Percentiles rank a stretch among this genome's conserved stretches.
phyloP scores from a whole-genome alignment of 2,888 invertebrate species.

The Dendrolimus pini region DNA sequence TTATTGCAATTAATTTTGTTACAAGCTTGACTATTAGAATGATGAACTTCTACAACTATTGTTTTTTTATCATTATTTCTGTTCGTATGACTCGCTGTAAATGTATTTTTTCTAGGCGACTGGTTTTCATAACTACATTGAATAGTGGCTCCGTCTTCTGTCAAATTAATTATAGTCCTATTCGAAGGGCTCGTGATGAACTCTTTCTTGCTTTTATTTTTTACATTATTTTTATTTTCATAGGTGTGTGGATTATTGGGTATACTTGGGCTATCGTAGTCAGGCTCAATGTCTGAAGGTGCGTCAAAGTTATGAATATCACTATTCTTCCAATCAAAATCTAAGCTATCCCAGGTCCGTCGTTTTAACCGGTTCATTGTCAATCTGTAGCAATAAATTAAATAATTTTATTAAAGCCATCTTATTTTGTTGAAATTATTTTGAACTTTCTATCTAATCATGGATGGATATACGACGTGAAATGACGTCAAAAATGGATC shows the following conservation, averaged over 20 bases:
- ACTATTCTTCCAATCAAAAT: constrained; percentile 73
- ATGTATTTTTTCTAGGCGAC: constrained; percentile 54
- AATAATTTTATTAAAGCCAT: neutral
- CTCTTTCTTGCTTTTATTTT: constrained; percentile 46
- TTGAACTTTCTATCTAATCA: no score
- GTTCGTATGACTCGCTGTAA: constrained; percentile 42
- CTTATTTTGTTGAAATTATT: no score
- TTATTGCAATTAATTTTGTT: constrained; percentile 43
- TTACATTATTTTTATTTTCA: constrained; percentile 50
- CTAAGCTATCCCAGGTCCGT: constrained; percentile 78
- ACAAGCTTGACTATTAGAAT: constrained; percentile 46
- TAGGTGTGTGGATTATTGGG: constrained; percentile 66
- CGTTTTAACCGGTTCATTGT: constrained; percentile 63
- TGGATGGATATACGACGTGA: no score
- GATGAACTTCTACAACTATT: constrained; percentile 86
- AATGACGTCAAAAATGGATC: no score
- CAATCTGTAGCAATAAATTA: constrained; percentile 40
- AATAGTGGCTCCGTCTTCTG: constrained; percentile 83
- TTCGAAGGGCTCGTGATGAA: constrained; percentile 70
- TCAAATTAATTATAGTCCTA: constrained; percentile 84
- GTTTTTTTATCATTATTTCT: constrained; percentile 76
- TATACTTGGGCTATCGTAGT: constrained; percentile 66
- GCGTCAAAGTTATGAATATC: constrained; percentile 68
- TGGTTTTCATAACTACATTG: constrained; percentile 78
- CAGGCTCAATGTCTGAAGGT: constrained; percentile 68